These are phyloP conservation scores for Meteorus sp. DNA, from an alignment of 1,140 invertebrate genomes.

Conservation along the genomic window DNA sequence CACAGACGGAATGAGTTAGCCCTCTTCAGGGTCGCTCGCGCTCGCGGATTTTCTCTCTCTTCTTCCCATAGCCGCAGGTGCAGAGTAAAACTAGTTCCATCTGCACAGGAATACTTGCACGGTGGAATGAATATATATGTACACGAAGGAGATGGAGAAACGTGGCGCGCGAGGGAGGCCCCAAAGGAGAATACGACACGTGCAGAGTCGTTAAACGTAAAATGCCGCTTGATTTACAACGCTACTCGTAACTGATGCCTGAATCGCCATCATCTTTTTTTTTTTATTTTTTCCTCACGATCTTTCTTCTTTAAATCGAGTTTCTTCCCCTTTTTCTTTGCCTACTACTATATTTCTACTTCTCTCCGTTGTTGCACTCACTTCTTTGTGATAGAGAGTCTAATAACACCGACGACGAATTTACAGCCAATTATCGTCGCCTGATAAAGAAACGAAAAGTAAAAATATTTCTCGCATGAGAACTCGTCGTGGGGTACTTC, in stretches of 20 bases:
- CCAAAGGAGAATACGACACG: slow-evolving; percentile 5
- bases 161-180: slow-evolving; percentile 9
- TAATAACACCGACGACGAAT: slow-evolving; percentile 24
- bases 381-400: slow-evolving; percentile 7
- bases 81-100: slow-evolving; percentile 31
- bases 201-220: slow-evolving; percentile 22
- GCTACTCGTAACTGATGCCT: slow-evolving; percentile 26
- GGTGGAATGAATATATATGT: background rate
- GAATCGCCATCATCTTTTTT: slow-evolving; percentile 19
- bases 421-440: slow-evolving; percentile 27
- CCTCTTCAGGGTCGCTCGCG: slow-evolving; percentile 30
- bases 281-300: slow-evolving; percentile 12
- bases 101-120: background rate
- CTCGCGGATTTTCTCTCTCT: too few species aligned
- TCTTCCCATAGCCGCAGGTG: slow-evolving; percentile 29
- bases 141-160: slow-evolving; percentile 1
- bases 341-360: slow-evolving; percentile 6
- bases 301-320: slow-evolving; percentile 10
- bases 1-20: too few species aligned
- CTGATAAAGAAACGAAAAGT: slow-evolving; percentile 29
- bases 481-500: background rate
- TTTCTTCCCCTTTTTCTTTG: slow-evolving; percentile 9
- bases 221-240: slow-evolving; percentile 27
- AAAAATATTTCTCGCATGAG: slow-evolving; percentile 24
- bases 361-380: background rate